Evolutionary conservation across 2,888 invertebrate species (phyloP), one percentile per base, ranked within the genome.

Genomic region (Eucera pruinosa): DNA sequence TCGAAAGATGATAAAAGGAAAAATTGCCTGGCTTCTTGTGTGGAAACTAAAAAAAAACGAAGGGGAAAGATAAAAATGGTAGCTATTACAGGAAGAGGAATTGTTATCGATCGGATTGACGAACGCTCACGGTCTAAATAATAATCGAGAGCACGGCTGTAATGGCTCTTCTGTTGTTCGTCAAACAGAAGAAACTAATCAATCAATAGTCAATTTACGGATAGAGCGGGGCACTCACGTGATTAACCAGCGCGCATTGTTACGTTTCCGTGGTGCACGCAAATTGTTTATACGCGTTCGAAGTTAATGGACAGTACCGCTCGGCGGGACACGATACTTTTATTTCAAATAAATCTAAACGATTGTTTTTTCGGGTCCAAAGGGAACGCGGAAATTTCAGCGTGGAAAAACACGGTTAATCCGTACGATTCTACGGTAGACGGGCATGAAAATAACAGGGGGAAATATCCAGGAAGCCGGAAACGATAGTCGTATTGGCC

Each of bases 161-260:
- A 77, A 72, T 78, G 67, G 78, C 66, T 64, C 50, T 57, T 25
- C 48, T 47, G 58, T 77, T 78, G 67, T 67, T 71, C 77, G 58
- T 67, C 62, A 55, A 60, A 78, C 54, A 77, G 54, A 79, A 79
- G 67, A 68, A 72, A 79, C 77, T 79, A 85, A 86, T 86, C 87
- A 83, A 86, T 86, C 86, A 87, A 80, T 78, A 81, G 78, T 77
- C 83, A 81, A 83, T 81, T 78, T 80, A 68, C 73, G 52, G 65
- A 74, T 71, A 66, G 73, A 78, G 47, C 62, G 60, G 64, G 54
- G 58, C 70, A 78, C 78, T 78, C 74, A 50, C 78, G 69, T 70
- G 64, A 74, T 78, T 78, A 62, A 72, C 62, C 67, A 18, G 64
- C 57, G 54, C 45, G 76, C 36, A 75, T 70, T 78, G 78, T 78